phyloP scores from a whole-genome alignment of 2,113 vertebrate genomes.

The Aspidoscelis tigris region DNA sequence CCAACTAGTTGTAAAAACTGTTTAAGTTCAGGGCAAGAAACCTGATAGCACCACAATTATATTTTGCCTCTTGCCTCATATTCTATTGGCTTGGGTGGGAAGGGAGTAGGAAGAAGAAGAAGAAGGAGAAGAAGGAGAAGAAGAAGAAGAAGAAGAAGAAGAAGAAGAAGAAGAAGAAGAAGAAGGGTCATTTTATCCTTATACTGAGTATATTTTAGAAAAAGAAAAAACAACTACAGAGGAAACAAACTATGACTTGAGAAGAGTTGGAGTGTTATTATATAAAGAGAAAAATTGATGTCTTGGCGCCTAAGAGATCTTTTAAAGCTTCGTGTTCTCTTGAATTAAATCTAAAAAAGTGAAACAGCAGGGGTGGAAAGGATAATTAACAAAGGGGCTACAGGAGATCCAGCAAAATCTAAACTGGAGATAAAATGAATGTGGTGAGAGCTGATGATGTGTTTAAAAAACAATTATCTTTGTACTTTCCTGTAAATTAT shows the following conservation, averaged over 20 bases:
- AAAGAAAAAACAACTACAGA: background rate
- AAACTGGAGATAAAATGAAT: conserved; percentile 39
- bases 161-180: background rate
- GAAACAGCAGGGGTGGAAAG: conserved; percentile 30
- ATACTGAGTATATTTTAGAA: background rate
- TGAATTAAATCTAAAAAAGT: conserved; percentile 24
- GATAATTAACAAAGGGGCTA: conserved; percentile 50
- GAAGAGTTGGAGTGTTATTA: conserved; percentile 29
- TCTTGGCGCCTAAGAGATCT: conserved; percentile 11
- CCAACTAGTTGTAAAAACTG: background rate
- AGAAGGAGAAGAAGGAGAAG: background rate
- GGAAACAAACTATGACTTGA: conserved; percentile 3
- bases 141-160: background rate
- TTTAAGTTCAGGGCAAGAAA: background rate
- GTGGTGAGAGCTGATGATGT: conserved; percentile 36
- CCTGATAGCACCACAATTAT: background rate
- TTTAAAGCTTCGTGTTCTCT: conserved; percentile 39
- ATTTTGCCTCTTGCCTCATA: background rate
- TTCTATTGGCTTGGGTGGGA: background rate
- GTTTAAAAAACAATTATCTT: conserved; percentile 44
- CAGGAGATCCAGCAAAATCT: conserved; percentile 32
- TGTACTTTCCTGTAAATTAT: background rate
- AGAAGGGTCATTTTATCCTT: background rate
- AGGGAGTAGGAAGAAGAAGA: background rate
- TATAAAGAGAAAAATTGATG: fast-evolving